Evolutionary conservation across 2,113 vertebrate species (phyloP).

Genomic region (Burhinus bistriatus): DNA sequence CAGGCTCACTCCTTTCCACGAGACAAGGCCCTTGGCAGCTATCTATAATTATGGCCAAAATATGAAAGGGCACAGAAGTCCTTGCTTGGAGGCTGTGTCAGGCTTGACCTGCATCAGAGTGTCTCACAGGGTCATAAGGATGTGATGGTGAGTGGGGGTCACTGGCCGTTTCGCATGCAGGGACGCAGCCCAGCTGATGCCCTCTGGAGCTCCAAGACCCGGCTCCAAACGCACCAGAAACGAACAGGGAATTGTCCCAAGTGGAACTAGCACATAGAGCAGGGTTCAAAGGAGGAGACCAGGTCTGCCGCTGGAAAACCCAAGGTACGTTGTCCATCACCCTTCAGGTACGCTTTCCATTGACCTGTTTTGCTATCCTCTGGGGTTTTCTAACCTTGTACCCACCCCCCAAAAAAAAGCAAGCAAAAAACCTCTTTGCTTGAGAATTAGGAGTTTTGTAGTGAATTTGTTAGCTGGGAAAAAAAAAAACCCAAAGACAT

Average conservation of each 20-base stretch:
- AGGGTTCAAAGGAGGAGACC: background rate
- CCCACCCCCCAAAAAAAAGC: background rate
- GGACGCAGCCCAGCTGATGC: background rate
- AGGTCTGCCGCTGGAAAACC: background rate
- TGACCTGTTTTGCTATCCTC: background rate
- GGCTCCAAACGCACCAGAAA: rapidly evolving
- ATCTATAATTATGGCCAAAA: rapidly evolving
- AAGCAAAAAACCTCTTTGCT: background rate
- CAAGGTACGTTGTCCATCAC: rapidly evolving
- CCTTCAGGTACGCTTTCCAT: background rate
- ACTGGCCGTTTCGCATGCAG: background rate
- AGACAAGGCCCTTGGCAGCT: too few species aligned
- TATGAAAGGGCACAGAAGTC: rapidly evolving
- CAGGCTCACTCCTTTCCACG: background rate
- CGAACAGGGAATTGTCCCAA: background rate
- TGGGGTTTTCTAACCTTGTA: background rate
- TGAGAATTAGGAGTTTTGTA: background rate
- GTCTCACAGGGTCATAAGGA: background rate
- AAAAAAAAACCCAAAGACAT: background rate
- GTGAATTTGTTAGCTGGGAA: background rate
- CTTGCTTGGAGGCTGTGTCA: background rate
- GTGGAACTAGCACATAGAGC: background rate
- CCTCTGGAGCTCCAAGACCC: background rate
- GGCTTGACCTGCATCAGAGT: background rate
- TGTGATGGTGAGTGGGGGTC: too few species aligned